phyloP scores from a whole-genome alignment of 2,888 invertebrate genomes.

The Agrochola lychnidis region DNA sequence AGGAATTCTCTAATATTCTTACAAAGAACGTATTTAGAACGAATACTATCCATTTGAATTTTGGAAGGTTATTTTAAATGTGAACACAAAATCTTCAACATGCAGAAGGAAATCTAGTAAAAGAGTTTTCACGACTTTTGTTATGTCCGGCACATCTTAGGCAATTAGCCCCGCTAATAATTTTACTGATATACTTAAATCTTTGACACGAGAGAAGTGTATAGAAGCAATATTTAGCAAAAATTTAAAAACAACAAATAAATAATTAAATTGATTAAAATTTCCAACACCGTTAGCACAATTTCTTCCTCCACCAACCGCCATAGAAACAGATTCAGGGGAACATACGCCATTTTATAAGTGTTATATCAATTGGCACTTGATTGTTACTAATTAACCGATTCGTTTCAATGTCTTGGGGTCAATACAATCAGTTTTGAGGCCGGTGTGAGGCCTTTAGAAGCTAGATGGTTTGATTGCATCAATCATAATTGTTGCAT shows the following conservation, averaged over 20 bases:
- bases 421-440: slow-evolving; percentile 71
- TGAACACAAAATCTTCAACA: neutral
- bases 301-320: neutral
- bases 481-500: slow-evolving; percentile 46
- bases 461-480: slow-evolving; percentile 20
- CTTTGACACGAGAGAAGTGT: neutral
- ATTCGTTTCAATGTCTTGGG: slow-evolving; percentile 77
- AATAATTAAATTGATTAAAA: slow-evolving; percentile 5
- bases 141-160: neutral
- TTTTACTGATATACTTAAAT: neutral
- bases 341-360: slow-evolving; percentile 41
- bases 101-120: neutral
- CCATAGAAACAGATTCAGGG: slow-evolving; percentile 2
- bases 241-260: too few relatives aligned
- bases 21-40: neutral
- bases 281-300: slow-evolving; percentile 1
- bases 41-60: neutral
- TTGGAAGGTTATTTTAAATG: neutral
- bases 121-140: neutral
- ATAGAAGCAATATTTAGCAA: too few relatives aligned
- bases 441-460: slow-evolving; percentile 14
- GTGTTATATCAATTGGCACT: slow-evolving; percentile 64
- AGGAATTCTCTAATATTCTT: neutral
- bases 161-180: neutral
- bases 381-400: slow-evolving; percentile 78